Evolutionary conservation across 92 coral and sea anemone genomes (phyloP), one percentile per base, ranked within the genome.

Genomic region (Metridium senile): DNA sequence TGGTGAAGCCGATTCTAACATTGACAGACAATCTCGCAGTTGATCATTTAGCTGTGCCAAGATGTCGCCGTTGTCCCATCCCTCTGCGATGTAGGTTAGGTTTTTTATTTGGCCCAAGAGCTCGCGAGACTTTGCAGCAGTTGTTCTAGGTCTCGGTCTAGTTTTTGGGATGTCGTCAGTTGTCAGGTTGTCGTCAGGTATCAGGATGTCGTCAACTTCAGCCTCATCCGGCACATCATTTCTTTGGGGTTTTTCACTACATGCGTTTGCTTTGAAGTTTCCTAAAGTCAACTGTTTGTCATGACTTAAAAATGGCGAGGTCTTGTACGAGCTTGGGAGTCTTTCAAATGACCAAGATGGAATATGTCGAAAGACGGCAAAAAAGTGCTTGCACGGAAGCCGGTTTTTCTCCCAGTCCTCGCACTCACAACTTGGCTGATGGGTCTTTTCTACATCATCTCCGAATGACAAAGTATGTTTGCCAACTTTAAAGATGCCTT

Each of bases 31-130:
- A 29, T 68, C 73, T 45, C 29, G n/a, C 2, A 68, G 34, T 45
- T 68, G 23, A 33, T 68, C 73, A 33, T 45, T 22, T 29, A 68
- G 73, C 29, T 45, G 57, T n/a, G 27, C 73, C 35, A 68, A 68
- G 23, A 68, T 68, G 21, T 68, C 73, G 23, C 57, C 73, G 17
- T 68, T 68, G 31, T 33, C 52, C 73, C 73, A 68, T 33, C 52
- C 34, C 51, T 68, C 73, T 68, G 45, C 70, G 27, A 67, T 25
- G 46, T 67, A 67, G 49, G 72, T 67, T 33, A 67, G 11, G 31
- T 67, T 67, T 30, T 67, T 67, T 22, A 66, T 53, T 62, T 77
- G 57, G 58, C 30, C 51, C 25, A 70, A 23, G 30, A 70, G 58
- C 35, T 70, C 59, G 62, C 29, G 74, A 70, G 57, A 70, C 33